Conservation (phyloP, 2,113 vertebrate species). For the Lichenostomus cassidix region DNA sequence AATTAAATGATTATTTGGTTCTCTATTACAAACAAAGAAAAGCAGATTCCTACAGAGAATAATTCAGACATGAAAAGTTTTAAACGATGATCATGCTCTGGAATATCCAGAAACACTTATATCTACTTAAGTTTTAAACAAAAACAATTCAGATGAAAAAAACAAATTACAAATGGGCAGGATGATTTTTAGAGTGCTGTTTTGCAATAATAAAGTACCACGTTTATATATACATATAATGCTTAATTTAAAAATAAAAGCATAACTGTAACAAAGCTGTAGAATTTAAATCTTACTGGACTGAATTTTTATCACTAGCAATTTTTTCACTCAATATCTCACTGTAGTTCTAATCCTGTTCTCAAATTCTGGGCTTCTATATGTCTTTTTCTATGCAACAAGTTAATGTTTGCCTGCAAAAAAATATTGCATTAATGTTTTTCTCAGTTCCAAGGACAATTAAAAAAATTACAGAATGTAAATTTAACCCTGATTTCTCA, state of each 20-base stretch:
- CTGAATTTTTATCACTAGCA: background rate
- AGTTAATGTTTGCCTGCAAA: background rate
- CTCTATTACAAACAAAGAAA: background rate
- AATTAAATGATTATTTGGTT: background rate
- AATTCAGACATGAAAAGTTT: background rate
- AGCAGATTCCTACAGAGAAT: background rate
- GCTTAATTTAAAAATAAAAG: background rate
- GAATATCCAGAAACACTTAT: background rate
- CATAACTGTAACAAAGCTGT: background rate
- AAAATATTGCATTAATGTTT: background rate
- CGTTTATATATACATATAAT: background rate
- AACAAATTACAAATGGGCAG: background rate
- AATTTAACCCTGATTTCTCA: background rate
- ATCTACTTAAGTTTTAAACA: background rate
- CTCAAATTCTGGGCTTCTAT: background rate
- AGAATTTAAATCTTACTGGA: background rate
- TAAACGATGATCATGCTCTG: background rate
- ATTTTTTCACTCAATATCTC: background rate
- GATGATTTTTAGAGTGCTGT: background rate
- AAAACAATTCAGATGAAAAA: background rate
- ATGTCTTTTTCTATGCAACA: background rate
- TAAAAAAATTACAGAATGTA: background rate
- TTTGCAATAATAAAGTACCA: background rate
- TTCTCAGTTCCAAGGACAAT: background rate
- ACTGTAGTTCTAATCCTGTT: background rate